Base-by-base conservation (phyloP, 1,140 invertebrate species). In the Aricia agestis region DNA sequence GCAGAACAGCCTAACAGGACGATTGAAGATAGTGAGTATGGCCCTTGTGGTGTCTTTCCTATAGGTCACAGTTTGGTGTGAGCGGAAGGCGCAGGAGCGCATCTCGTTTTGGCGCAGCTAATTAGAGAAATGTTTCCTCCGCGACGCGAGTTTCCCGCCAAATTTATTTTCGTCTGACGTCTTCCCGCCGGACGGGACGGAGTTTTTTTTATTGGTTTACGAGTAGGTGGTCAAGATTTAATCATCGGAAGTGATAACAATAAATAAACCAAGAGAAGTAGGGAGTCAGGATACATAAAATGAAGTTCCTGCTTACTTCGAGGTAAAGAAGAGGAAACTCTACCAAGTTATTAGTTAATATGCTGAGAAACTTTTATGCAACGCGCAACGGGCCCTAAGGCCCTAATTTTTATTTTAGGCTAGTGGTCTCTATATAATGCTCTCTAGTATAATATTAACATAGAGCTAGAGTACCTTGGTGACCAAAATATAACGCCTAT, bases 101-200 rank as follows among this genome's bases (percentile, higher is more conserved):
- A 9, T 72, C 58, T 72, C 63, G 67, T 76, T 69, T 73, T 65
- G 72, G 71, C 32, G 72, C 72, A 70, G 67, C 68, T 86, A 87
- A 87, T 85, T 83, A 87, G 78, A 79, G 77, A 76, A 70, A 71
- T 73, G 81, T 85, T 82, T 86, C 85, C 84, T 77, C 71, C 71
- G 78, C 74, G 82, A 83, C 85, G 82, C 18, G 19, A 25, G 80
- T 84, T 87, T 80, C 84, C 85, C 84, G 84, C 84, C 85, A 79
- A 87, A 82, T 81, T 73, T 85, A 83, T 85, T 83, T 63, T 63
- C 59, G 59, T 63, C 59, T 18, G 59, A 19, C 18, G 9, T 10
- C 45, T 52, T 10, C 1, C 45, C 45, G 83, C 78, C 61, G 76
- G 75, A 78, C 78, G 76, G 80, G 80, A 78, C 81, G 72, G 78